Evolutionary conservation across 2,113 vertebrate species (phyloP).

Genomic region (Ariopsis seemanni): DNA sequence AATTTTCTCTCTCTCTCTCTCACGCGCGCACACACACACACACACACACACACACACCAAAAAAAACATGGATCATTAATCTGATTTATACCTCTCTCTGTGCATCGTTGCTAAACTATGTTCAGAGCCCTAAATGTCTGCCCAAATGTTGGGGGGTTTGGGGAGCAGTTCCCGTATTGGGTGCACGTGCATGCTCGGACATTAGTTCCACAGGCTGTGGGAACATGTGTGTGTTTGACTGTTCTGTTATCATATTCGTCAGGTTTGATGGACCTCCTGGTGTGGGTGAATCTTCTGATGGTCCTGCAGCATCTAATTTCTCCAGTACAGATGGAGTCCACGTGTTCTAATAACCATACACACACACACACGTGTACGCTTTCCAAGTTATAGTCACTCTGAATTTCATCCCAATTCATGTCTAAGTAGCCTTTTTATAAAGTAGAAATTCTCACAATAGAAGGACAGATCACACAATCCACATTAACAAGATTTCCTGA

Average conservation of each 20-base stretch:
- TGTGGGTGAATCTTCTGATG: neutral
- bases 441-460: neutral
- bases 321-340: neutral
- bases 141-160: constrained; percentile 4
- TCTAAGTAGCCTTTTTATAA: neutral
- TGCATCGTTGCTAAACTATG: constrained; percentile 11
- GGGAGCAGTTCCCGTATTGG: neutral
- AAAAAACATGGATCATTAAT: constrained; percentile 24
- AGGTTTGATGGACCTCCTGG: neutral
- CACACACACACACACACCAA: constrained; percentile 16
- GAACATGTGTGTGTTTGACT: neutral
- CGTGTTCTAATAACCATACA: neutral
- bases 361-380: neutral
- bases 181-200: neutral
- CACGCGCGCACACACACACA: constrained; percentile 22
- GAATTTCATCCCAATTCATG: neutral
- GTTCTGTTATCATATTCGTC: neutral
- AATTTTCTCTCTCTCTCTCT: neutral
- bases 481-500: neutral
- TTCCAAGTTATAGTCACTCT: neutral
- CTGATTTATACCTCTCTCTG: constrained; percentile 19
- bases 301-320: neutral
- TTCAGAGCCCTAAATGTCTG: neutral
- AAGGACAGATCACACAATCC: neutral
- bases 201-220: neutral